phyloP scores from a whole-genome alignment of 2,888 invertebrate species.

The Agriotes lineatus region DNA sequence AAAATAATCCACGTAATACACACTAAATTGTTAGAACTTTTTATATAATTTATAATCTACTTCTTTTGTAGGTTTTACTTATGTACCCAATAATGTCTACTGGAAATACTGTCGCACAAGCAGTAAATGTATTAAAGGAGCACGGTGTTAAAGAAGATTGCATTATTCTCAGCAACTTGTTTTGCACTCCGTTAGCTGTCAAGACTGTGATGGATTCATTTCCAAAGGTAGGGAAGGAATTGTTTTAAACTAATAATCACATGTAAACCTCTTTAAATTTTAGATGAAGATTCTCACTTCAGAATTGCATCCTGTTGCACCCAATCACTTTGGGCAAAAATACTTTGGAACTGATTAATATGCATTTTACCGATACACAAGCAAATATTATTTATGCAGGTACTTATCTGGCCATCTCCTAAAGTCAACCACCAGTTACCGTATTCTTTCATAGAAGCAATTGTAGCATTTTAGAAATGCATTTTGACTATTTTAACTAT shows the following conservation, averaged over 20 bases:
- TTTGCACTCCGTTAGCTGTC: slow-evolving; percentile 94
- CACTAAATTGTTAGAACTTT: no score
- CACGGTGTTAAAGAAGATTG: slow-evolving; percentile 94
- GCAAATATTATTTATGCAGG: not conserved
- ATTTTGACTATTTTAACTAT: no score
- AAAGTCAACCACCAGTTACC: no score
- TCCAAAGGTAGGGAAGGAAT: slow-evolving; percentile 70
- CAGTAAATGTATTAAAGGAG: slow-evolving; percentile 93
- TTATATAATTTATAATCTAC: not conserved
- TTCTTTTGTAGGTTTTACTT: slow-evolving; percentile 76
- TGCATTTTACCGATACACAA: not conserved
- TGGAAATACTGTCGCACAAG: slow-evolving; percentile 95
- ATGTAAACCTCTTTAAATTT: slow-evolving; percentile 36
- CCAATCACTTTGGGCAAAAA: slow-evolving; percentile 98
- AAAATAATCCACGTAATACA: no score
- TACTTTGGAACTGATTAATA: slow-evolving; percentile 96
- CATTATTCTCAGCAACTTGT: slow-evolving; percentile 96
- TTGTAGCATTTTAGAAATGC: no score
- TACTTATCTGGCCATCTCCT: no score
- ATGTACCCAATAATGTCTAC: slow-evolving; percentile 99
- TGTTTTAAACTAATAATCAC: not conserved
- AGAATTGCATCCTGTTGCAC: slow-evolving; percentile 94
- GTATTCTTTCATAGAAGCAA: no score
- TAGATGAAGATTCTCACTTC: slow-evolving; percentile 95
- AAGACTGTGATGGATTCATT: slow-evolving; percentile 86